A percentile compares a stretch with the other conserved stretches of the same genome.
These are phyloP conservation scores for Halcyon senegalensis DNA, from an alignment of 2,113 vertebrate species.

Conservation along the genomic window DNA sequence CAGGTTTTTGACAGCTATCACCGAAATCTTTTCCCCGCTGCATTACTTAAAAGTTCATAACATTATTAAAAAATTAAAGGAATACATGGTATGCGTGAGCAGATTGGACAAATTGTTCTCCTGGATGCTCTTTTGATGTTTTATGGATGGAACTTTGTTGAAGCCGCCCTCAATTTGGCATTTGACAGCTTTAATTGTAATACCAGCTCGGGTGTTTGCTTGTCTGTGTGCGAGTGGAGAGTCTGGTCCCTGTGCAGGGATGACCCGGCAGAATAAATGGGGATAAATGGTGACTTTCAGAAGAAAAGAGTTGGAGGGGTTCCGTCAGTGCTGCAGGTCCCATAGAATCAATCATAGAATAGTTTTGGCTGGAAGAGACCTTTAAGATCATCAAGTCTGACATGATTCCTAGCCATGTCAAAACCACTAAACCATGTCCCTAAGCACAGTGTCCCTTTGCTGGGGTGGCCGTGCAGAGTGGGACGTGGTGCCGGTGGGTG, in stretches of 20 bases:
- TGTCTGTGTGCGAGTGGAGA: not conserved
- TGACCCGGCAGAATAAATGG: not conserved
- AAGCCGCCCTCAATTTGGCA: not conserved
- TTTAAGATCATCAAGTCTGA: no score
- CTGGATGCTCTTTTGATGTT: not conserved
- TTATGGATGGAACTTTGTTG: not conserved
- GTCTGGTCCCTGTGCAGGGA: not conserved
- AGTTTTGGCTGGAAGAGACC: no score
- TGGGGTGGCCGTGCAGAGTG: not conserved
- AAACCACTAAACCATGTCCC: no score
- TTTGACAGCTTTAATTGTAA: not conserved
- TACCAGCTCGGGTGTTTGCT: not conserved
- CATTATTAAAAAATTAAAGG: conserved; percentile 24
- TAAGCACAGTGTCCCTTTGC: no score
- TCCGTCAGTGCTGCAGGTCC: not conserved
- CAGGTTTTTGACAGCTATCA: not conserved
- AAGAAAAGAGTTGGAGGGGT: not conserved
- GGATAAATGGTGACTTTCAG: not conserved
- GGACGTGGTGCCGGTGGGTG: fast-evolving
- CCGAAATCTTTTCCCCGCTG: not conserved
- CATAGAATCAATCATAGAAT: no score
- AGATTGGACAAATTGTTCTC: not conserved
- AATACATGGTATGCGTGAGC: not conserved
- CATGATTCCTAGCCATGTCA: no score
- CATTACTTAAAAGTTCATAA: conserved; percentile 14